Base-by-base conservation (phyloP, 2,113 vertebrate genomes). In the Bostrychus sinensis region DNA sequence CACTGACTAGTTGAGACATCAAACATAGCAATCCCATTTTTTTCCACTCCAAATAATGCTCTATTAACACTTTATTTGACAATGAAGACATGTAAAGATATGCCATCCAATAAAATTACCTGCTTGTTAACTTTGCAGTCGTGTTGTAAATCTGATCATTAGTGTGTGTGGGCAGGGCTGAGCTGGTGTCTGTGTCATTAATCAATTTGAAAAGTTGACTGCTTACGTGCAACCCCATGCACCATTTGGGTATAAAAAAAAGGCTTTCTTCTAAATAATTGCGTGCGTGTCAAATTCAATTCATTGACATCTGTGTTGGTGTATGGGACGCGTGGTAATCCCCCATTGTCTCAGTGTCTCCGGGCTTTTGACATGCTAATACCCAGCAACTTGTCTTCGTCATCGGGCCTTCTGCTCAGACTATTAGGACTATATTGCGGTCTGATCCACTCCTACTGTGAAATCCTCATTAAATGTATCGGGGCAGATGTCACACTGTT, bases 361-460 rank as follows among this genome's bases (percentile, higher is more conserved):
- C 25, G 20, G 63, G 83, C 80, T 65, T 83, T 91, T 89, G 65
- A 81, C 78, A 91, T 91, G 91, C 79, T 91, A 91, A 91, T 89
- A 38, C 58, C 62, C 43, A 0, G 30, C 62, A 70, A 83, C 84
- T 83, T 85, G 70, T 84, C 84, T 88, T 83, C 86, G 85, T 89
- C 65, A 77, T 56, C 34, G 26, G 45, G 59, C 81, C 76, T 76
- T 76, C 83, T 81, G 81, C 74, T 78, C 32, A 45, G 16, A 59
- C 11, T 66, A 48, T n/a, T 12, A 54, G 28, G 50, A 66, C 69
- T 28, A 20, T 10, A 20, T 59, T 2, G 30, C 46, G 62, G 59
- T 63, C 32, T 71, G 48, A 53, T 63, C 50, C 64, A 43, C 70
- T 74, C 65, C 76, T 62, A 66, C 72, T 54, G 55, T 82, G 77